A percentile compares a stretch with the other conserved stretches of the same genome.
Evolutionary conservation across 2,113 vertebrate species (phyloP).

Genomic region (Hirundichthys speculiger): DNA sequence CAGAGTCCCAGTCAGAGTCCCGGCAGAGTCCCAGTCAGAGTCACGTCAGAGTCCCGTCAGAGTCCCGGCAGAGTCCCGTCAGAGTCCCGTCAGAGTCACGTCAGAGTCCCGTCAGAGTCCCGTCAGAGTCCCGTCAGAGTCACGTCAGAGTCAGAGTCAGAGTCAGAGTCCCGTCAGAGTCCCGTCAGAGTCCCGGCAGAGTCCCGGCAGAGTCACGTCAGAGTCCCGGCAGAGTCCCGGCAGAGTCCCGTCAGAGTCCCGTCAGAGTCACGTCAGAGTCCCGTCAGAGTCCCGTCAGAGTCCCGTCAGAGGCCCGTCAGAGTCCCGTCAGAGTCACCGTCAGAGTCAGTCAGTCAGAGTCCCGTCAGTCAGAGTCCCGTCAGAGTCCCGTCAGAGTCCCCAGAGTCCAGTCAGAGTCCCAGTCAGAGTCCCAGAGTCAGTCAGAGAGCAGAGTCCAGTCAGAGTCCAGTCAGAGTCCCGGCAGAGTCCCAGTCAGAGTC

Average conservation of each 20-base stretch:
- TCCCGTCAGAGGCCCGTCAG: no score
- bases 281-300: neutral
- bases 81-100: neutral
- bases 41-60: neutral
- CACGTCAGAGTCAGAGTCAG: no score
- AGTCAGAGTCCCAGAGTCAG: no score
- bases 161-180: no score
- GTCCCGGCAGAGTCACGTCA: neutral
- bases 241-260: no score
- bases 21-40: conserved; percentile 6
- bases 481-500: neutral
- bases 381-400: neutral
- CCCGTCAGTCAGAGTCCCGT: neutral
- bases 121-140: neutral
- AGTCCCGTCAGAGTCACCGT: no score
- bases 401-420: no score
- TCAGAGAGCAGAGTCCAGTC: no score
- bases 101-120: neutral
- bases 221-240: neutral
- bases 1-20: no score
- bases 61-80: neutral
- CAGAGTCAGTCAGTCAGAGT: no score
- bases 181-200: neutral
- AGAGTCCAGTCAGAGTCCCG: neutral
- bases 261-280: neutral